Evolutionary conservation across 2,113 vertebrate species (phyloP), one percentile per base, ranked within the genome.

Genomic region (Myiozetetes cayanensis): DNA sequence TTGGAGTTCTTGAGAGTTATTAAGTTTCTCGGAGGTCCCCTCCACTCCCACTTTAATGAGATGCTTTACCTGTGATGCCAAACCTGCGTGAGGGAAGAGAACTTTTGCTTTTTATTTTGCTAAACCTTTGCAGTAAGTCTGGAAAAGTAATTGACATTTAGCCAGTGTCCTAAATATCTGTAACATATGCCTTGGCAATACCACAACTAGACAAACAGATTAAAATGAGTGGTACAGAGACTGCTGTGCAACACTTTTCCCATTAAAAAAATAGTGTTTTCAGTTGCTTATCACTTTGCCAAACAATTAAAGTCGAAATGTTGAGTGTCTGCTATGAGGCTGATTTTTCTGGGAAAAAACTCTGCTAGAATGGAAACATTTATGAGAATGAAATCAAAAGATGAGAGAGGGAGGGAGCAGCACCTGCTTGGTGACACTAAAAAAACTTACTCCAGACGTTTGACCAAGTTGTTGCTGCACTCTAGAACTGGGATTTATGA

Each of bases 231-330:
- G 74, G 70, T 85, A 68, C 66, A 78, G 84, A 91, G 37, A 77
- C 89, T 81, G 65, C 86, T 92, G 65, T 66, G 76, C 58, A 90
- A 92, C 33, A 61, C 31, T 94, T 94, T 94, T 95, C 53, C 39
- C 46, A 70, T 66, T 91, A 55, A 83, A 89, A 89, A 89, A 89
- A 41, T 79, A 53, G 8, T 93, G 44, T 39, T 85, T 94, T 94
- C 61, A 10, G 16, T 85, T 94, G 35, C 87, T 96, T 96, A 96
- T 96, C 90, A 80, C 75, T 94, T 90, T 94, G 89, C 85, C 85
- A 96, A 96, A 58, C 63, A 89, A 87, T 88, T 95, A 27, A 82
- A 90, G 33, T 28, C 86, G 75, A 96, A 96, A 86, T 77, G 63
- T 39, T 85, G 71, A 55, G 21, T 85, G 82, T 93, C 67, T 94